Conservation (phyloP, 1,140 invertebrate genomes). For the Ruditapes philippinarum region DNA sequence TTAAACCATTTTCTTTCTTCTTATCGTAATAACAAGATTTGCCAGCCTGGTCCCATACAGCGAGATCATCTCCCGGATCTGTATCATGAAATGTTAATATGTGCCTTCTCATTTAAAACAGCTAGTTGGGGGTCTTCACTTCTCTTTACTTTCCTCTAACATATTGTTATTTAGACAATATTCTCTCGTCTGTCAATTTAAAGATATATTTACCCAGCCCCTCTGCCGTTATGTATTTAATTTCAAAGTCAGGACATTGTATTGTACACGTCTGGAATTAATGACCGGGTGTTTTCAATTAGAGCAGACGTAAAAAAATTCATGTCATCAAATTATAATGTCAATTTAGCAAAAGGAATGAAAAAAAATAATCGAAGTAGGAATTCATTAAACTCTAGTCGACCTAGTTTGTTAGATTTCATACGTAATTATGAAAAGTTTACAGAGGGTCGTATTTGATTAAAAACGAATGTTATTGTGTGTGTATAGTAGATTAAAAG, state of each 20-base stretch:
- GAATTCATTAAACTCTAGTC: background rate
- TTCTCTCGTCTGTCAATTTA: background rate
- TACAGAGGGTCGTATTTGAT: background rate
- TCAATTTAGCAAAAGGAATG: constrained; percentile 2
- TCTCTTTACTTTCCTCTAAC: background rate
- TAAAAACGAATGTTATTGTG: background rate
- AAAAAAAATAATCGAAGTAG: background rate
- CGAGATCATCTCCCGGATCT: background rate
- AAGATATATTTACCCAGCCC: constrained; percentile 27
- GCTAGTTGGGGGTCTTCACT: constrained; percentile 11
- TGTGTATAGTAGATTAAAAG: constrained; percentile 23
- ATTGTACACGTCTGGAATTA: constrained; percentile 46
- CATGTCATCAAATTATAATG: constrained; percentile 12
- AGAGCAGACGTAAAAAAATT: background rate
- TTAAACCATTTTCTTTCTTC: background rate
- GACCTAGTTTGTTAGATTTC: constrained; percentile 16
- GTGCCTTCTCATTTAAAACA: background rate
- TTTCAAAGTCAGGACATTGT: constrained; percentile 37
- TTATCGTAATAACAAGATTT: background rate
- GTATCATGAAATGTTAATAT: constrained; percentile 13
- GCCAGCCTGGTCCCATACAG: background rate
- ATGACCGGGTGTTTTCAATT: background rate
- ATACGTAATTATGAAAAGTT: background rate
- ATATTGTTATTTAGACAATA: constrained; percentile 8
- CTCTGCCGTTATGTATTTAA: constrained; percentile 13